These are phyloP conservation scores for Symphodus melops DNA, from an alignment of 2,113 vertebrate species.

Conservation along the genomic window DNA sequence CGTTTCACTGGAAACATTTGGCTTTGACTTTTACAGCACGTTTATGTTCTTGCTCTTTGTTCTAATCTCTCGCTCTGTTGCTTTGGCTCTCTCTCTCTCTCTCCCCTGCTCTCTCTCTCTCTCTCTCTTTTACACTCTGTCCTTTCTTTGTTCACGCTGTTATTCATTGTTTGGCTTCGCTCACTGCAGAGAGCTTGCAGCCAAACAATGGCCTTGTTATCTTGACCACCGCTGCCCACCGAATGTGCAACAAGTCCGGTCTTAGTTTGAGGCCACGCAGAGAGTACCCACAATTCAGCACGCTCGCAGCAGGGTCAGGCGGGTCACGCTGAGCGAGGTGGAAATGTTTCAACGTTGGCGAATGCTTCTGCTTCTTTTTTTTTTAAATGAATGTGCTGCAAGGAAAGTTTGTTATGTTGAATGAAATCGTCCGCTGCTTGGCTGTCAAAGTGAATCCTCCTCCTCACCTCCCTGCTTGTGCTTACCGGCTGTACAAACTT, in stretches of 20 bases:
- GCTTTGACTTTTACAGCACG: background rate
- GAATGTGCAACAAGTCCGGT: conserved; percentile 66
- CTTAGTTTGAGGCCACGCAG: conserved; percentile 37
- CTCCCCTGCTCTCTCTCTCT: conserved; percentile 29
- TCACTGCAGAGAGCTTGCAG: conserved; percentile 48
- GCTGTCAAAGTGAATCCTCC: conserved; percentile 29
- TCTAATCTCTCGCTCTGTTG: conserved; percentile 40
- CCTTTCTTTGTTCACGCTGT: conserved; percentile 65
- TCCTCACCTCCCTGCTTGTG: conserved; percentile 45
- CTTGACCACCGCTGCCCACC: conserved; percentile 50
- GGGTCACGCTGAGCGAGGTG: conserved; percentile 23
- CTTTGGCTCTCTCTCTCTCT: conserved; percentile 53
- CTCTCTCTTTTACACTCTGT: conserved; percentile 43
- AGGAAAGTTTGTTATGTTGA: conserved; percentile 4
- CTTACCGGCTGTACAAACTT: conserved; percentile 13
- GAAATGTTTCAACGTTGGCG: conserved; percentile 25
- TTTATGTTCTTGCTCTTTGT: conserved; percentile 27
- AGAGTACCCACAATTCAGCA: conserved; percentile 47
- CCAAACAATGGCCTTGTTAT: conserved; percentile 75
- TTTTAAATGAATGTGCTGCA: conserved; percentile 17
- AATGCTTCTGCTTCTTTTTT: conserved; percentile 6
- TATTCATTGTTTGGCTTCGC: conserved; percentile 76
- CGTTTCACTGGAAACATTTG: conserved; percentile 3
- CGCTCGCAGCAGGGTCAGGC: conserved; percentile 22
- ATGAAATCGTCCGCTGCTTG: conserved; percentile 25